Conservation (phyloP, 2,797 vertebrate genomes). For the Microcaecilia unicolor region DNA sequence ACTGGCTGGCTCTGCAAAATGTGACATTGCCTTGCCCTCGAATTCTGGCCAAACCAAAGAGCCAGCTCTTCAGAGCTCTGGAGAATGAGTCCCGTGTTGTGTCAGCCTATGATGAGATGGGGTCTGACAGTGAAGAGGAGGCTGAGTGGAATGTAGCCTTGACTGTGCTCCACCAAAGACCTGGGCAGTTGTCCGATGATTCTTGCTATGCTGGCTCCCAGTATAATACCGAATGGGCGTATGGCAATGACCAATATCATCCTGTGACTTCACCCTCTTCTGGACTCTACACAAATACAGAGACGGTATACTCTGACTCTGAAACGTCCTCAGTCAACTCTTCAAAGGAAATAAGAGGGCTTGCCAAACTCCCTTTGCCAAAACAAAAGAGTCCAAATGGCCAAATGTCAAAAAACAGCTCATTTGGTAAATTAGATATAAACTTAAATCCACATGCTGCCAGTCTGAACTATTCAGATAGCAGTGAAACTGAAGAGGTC, state of each 20-base stretch:
- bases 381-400: conserved; percentile 46
- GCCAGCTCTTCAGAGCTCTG: conserved; percentile 68
- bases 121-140: conserved; percentile 73
- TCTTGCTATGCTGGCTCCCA: conserved; percentile 64
- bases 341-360: conserved; percentile 37
- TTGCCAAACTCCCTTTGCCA: conserved; percentile 46
- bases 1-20: conserved; percentile 87
- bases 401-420: conserved; percentile 30
- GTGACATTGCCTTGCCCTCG: conserved; percentile 56
- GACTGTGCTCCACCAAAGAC: conserved; percentile 33
- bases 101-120: conserved; percentile 82
- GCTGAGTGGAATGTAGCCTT: conserved; percentile 52
- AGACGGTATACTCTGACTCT: conserved; percentile 80
- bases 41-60: conserved; percentile 78
- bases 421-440: conserved; percentile 66
- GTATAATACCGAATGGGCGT: conserved; percentile 62
- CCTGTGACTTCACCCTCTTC: conserved; percentile 67
- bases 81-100: conserved; percentile 72
- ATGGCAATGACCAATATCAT: conserved; percentile 51
- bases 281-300: conserved; percentile 71
- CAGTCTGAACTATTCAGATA: conserved; percentile 62
- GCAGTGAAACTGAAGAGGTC: conserved; percentile 77
- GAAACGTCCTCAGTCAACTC: conserved; percentile 73
- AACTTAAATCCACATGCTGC: conserved; percentile 83
- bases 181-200: conserved; percentile 50